Evolutionary conservation across 2,888 invertebrate species (phyloP).

Genomic region (Netelia melanura): DNA sequence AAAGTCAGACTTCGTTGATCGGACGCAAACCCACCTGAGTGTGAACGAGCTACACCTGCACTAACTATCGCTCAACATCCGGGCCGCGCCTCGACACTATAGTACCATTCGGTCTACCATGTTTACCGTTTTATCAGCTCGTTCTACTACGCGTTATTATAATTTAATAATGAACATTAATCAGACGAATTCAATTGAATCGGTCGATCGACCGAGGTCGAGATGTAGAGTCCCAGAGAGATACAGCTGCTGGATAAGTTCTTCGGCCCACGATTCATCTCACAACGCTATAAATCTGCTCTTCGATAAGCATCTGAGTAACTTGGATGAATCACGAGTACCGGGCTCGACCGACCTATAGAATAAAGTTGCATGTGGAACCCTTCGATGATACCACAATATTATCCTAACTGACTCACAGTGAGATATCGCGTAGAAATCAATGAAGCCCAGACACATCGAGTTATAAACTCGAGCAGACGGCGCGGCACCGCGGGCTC

Average conservation of each 20-base stretch:
- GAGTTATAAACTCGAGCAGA: slow-evolving; percentile 34
- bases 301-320: slow-evolving; percentile 34
- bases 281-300: slow-evolving; percentile 53
- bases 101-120: slow-evolving; percentile 25
- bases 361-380: slow-evolving; percentile 4
- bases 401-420: slow-evolving; percentile 25
- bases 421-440: slow-evolving; percentile 14
- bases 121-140: neutral
- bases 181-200: neutral
- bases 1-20: slow-evolving; percentile 16
- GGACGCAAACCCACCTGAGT: slow-evolving; percentile 24
- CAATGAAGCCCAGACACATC: slow-evolving; percentile 50
- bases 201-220: slow-evolving; percentile 2
- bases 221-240: neutral
- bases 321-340: slow-evolving; percentile 39
- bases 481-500: slow-evolving; percentile 48
- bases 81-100: slow-evolving; percentile 41
- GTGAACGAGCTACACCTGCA: slow-evolving; percentile 56
- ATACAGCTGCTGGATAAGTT: slow-evolving; percentile 36
- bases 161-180: slow-evolving; percentile 19
- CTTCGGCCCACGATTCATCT: slow-evolving; percentile 39
- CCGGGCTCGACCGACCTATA: slow-evolving; percentile 7
- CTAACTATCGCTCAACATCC: slow-evolving; percentile 48
- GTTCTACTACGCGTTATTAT: slow-evolving; percentile 21
- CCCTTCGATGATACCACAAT: slow-evolving; percentile 27